Conservation (phyloP, 2,113 vertebrate genomes). For the Pholis gunnellus region DNA sequence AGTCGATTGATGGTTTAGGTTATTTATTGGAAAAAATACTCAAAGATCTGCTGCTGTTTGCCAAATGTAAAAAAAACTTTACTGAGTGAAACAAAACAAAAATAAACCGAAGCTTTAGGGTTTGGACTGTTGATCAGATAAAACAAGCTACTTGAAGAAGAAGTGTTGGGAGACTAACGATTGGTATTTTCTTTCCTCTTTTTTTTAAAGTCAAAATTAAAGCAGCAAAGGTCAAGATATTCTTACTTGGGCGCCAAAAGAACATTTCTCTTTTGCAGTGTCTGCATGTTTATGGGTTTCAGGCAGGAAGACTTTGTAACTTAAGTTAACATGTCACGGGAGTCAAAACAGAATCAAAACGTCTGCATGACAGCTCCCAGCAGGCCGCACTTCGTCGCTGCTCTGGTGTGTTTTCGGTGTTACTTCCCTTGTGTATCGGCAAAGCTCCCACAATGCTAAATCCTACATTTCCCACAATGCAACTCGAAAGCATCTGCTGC, state of each 20-base stretch:
- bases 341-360: not conserved
- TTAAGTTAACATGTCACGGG: not conserved
- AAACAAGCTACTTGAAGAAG: not conserved
- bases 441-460: not conserved
- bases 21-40: not conserved
- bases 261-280: not conserved
- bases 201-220: not conserved
- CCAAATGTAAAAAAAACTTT: not conserved
- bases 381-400: no score
- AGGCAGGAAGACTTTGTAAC: not conserved
- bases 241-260: no score
- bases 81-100: not conserved
- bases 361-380: not conserved
- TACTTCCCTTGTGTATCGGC: not conserved
- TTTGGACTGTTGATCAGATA: constrained; percentile 1
- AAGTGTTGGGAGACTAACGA: not conserved
- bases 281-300: not conserved
- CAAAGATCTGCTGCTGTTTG: not conserved
- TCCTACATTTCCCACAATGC: constrained; percentile 12
- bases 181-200: not conserved
- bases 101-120: not conserved
- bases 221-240: not conserved
- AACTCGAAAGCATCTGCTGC: not conserved
- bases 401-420: not conserved
- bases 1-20: not conserved